Conservation (phyloP, 2,113 vertebrate genomes). For the Caranx melampygus region DNA sequence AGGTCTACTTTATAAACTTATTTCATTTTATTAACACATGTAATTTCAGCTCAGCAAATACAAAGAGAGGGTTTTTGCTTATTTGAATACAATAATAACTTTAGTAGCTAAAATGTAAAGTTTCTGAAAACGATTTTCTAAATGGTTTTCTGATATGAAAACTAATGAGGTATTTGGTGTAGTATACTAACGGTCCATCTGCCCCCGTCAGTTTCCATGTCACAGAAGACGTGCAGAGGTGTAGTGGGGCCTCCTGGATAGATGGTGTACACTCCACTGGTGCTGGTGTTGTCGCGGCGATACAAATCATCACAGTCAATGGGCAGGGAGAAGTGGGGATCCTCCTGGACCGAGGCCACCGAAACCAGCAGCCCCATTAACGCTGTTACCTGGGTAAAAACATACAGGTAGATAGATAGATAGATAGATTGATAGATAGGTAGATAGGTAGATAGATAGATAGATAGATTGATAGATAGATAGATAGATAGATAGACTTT, state of each 20-base stretch:
- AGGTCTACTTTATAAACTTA: no score
- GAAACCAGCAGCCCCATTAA: slow-evolving; percentile 25
- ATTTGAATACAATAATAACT: no score
- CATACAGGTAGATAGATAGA: no score
- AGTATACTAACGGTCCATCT: slow-evolving; percentile 71
- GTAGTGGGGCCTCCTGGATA: slow-evolving; percentile 80
- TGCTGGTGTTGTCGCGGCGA: slow-evolving; percentile 40
- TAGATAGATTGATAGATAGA: no score
- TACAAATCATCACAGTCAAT: slow-evolving; percentile 67
- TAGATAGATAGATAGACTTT: no score
- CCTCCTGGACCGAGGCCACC: background rate
- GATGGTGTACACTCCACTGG: slow-evolving; percentile 85
- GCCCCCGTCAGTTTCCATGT: slow-evolving; percentile 83
- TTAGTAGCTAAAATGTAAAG: no score
- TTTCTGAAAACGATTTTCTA: background rate
- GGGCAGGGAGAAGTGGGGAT: slow-evolving; percentile 25
- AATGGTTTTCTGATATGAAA: background rate
- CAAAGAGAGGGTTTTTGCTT: no score
- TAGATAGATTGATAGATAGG: no score
- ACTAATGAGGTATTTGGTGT: background rate
- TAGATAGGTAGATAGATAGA: no score
- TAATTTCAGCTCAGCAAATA: no score
- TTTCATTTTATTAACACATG: no score
- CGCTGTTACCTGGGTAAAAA: slow-evolving; percentile 4
- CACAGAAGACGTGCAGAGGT: slow-evolving; percentile 85